phyloP scores from a whole-genome alignment of 2,888 invertebrate species.

The Leptogaster cylindrica region DNA sequence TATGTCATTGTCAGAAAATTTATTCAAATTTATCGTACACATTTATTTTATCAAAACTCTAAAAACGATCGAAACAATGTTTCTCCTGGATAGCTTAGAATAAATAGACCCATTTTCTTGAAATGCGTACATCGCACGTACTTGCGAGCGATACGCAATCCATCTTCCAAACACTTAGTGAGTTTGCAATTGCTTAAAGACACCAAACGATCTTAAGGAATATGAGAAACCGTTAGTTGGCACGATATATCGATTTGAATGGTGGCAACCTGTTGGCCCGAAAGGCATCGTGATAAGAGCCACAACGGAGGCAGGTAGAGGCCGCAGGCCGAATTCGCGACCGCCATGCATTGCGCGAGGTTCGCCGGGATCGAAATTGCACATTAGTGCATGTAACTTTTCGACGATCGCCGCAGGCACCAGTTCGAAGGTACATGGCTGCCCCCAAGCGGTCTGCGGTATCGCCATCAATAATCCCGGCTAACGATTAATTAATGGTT shows the following conservation, averaged over 20 bases:
- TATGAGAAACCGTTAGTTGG: slow-evolving; percentile 21
- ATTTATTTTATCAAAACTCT: no score
- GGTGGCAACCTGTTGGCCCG: slow-evolving; percentile 28
- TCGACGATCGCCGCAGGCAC: background rate
- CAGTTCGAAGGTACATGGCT: background rate
- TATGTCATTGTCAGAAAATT: no score
- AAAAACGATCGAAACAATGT: no score
- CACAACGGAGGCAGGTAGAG: slow-evolving; percentile 1
- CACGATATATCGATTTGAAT: slow-evolving; percentile 27
- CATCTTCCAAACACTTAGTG: background rate
- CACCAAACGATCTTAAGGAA: slow-evolving; percentile 15
- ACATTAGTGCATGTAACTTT: background rate
- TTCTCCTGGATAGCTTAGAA: no score
- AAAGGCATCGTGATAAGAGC: slow-evolving; percentile 20
- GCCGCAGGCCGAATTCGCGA: background rate
- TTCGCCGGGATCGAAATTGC: slow-evolving; percentile 1
- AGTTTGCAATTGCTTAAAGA: background rate
- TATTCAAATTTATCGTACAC: no score
- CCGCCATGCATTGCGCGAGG: background rate
- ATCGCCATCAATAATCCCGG: slow-evolving; percentile 32
- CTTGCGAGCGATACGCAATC: background rate
- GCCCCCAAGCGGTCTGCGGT: background rate
- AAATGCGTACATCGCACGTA: no score
- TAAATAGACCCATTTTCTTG: no score
- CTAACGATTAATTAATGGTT: slow-evolving; percentile 32